These are phyloP conservation scores for Helicolenus hilgendorfi DNA, from an alignment of 2,797 vertebrate species.

Conservation along the genomic window DNA sequence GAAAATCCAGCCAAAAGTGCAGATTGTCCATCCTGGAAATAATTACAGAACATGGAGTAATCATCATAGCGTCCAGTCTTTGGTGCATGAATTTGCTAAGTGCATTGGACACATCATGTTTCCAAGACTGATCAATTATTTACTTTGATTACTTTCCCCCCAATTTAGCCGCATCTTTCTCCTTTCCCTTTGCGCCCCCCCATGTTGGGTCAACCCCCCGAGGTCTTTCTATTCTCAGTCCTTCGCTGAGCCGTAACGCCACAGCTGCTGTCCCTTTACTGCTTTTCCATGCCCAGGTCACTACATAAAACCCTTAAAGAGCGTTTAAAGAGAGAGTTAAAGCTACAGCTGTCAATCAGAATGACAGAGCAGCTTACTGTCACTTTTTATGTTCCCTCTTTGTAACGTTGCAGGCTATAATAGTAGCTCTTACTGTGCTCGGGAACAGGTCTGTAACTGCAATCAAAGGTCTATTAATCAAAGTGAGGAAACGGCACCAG, in stretches of 20 bases:
- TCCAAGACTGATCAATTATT: slow-evolving; percentile 49
- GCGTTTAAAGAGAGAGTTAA: slow-evolving; percentile 68
- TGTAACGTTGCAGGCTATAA: slow-evolving; percentile 40
- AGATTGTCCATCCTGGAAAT: slow-evolving; percentile 21
- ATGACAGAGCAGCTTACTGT: slow-evolving; percentile 53
- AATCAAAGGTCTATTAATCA: slow-evolving; percentile 86
- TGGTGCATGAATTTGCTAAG: slow-evolving; percentile 1
- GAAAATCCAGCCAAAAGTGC: slow-evolving; percentile 33
- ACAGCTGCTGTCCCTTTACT: slow-evolving; percentile 84
- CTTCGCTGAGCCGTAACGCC: slow-evolving; percentile 64
- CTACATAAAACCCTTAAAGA: slow-evolving; percentile 74
- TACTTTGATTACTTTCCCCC: slow-evolving; percentile 1
- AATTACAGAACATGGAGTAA: slow-evolving; percentile 11
- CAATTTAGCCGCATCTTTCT: slow-evolving; percentile 29
- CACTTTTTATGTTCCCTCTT: slow-evolving; percentile 59
- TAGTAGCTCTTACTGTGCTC: background rate
- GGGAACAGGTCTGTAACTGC: slow-evolving; percentile 35
- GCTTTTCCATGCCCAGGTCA: slow-evolving; percentile 72
- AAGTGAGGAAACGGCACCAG: slow-evolving; percentile 53
- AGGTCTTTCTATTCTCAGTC: slow-evolving; percentile 74
- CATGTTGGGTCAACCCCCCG: slow-evolving; percentile 46
- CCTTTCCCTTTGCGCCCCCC: slow-evolving; percentile 18
- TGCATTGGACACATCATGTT: slow-evolving; percentile 28
- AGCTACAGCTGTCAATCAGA: slow-evolving; percentile 84
- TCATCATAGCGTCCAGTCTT: slow-evolving; percentile 14